Conservation (phyloP, 2,113 vertebrate genomes). For the Cyrtonyx montezumae region DNA sequence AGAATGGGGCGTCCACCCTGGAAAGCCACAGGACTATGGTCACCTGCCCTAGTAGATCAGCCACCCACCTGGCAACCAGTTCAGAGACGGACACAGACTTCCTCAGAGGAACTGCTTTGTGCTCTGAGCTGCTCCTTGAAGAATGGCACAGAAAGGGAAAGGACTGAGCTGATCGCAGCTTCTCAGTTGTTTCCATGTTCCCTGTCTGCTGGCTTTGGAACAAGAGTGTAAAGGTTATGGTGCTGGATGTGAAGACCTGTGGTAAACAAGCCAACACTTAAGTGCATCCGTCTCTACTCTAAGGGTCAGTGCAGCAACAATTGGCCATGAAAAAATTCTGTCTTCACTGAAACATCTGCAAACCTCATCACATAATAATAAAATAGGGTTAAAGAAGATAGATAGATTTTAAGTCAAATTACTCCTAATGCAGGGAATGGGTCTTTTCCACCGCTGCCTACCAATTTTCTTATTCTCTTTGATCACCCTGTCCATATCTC, state of each 20-base stretch:
- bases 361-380: background rate
- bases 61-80: conserved; percentile 82
- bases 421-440: background rate
- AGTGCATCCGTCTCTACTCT: background rate
- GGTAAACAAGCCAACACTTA: background rate
- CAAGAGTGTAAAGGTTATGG: background rate
- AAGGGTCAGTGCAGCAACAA: background rate
- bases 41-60: background rate
- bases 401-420: background rate
- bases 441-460: background rate
- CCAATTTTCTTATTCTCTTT: background rate
- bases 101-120: conserved; percentile 35
- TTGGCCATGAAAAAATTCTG: background rate
- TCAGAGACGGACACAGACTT: conserved; percentile 84
- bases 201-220: background rate
- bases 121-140: conserved; percentile 42
- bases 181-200: conserved; percentile 69
- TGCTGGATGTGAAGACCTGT: background rate
- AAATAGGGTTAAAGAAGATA: background rate
- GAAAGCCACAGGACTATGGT: background rate
- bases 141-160: conserved; percentile 68
- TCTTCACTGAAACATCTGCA: background rate
- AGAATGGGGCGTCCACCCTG: background rate
- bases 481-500: background rate
- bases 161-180: conserved; percentile 75